Base-by-base conservation (phyloP, 2,888 invertebrate species). In the Melikaiella ostensackeni region DNA sequence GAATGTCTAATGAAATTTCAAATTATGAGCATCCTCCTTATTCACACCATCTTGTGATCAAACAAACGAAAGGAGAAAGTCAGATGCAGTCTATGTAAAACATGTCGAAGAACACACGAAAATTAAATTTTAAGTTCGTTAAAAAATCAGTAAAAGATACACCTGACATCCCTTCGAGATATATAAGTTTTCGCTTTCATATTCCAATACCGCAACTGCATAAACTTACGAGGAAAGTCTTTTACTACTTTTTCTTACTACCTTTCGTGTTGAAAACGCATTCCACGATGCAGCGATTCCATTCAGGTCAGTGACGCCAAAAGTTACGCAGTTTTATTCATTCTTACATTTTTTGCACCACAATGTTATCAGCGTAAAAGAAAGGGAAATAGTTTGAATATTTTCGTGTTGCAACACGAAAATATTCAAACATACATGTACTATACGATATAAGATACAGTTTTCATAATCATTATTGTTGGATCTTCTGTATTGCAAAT, bases 311-410 rank as follows among this genome's bases (percentile, higher is more conserved):
- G 57, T 57, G 57, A 57, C 57, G 24, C 13, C 57, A 57, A 57
- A 57, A 57, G 21, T 55, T 55, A 55, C 55, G 55, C 21, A n/a
- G 55, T n/a, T 55, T 55, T 33, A 30, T 62, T 62, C 19, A 62
- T 33, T 33, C 27, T 24, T 16, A 61, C 3, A 62, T 7, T 19
- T 62, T 62, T 19, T 62, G 24, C 35, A 62, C 21, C 21, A 21
- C 2, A 21, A 21, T 21, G 9, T 21, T 55, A 21, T 4, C 55
- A 55, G 9, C 21, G 21, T 55, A 55, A 9, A 9, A 55, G 55
- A 21, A 55, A 55, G 42, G 42, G 16, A 42, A 42, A 38, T 38
- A 13, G 38, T 38, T 16, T 42, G 42, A 42, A 42, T 4, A 42
- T 42, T 42, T 42, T 42, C 16, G 42, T 16, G 16, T 42, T 42